These are phyloP conservation scores for Drosophila tristis DNA, from an alignment of 1,140 invertebrate species.

Conservation along the genomic window DNA sequence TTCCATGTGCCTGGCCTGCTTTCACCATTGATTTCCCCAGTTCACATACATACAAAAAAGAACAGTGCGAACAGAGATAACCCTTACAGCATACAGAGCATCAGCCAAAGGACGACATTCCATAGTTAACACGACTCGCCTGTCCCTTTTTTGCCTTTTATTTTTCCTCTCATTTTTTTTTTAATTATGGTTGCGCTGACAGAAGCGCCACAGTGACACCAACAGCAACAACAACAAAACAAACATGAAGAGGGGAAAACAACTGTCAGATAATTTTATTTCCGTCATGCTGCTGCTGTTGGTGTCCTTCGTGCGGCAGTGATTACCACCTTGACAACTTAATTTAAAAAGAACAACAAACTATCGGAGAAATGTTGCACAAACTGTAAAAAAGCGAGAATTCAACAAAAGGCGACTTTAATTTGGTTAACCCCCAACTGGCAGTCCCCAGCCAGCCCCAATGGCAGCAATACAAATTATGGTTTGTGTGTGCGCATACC, in stretches of 20 bases:
- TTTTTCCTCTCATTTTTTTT: slow-evolving; percentile 13
- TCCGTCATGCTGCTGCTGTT: slow-evolving; percentile 9
- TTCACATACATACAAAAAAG: no score
- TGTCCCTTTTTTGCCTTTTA: not conserved
- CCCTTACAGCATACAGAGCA: no score
- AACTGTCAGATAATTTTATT: slow-evolving; percentile 44
- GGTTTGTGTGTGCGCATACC: not conserved
- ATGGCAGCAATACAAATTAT: slow-evolving; percentile 20
- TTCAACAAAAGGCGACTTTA: slow-evolving; percentile 40
- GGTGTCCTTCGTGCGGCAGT: slow-evolving; percentile 38
- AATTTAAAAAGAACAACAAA: slow-evolving; percentile 52
- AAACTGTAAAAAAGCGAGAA: slow-evolving; percentile 11
- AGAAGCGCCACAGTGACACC: slow-evolving; percentile 25
- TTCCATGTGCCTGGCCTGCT: no score
- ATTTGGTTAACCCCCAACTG: slow-evolving; percentile 41
- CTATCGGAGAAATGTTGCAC: slow-evolving; percentile 15
- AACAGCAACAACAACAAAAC: slow-evolving; percentile 25
- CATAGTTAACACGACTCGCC: no score
- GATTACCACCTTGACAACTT: slow-evolving; percentile 57
- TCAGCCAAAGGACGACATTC: no score
- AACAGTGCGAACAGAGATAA: no score
- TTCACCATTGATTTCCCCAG: no score
- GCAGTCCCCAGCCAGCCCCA: not conserved
- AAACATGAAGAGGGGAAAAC: slow-evolving; percentile 25
- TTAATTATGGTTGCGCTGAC: slow-evolving; percentile 59